Evolutionary conservation across 1,140 invertebrate genomes (phyloP).

Genomic region (Sinonovacula constricta): DNA sequence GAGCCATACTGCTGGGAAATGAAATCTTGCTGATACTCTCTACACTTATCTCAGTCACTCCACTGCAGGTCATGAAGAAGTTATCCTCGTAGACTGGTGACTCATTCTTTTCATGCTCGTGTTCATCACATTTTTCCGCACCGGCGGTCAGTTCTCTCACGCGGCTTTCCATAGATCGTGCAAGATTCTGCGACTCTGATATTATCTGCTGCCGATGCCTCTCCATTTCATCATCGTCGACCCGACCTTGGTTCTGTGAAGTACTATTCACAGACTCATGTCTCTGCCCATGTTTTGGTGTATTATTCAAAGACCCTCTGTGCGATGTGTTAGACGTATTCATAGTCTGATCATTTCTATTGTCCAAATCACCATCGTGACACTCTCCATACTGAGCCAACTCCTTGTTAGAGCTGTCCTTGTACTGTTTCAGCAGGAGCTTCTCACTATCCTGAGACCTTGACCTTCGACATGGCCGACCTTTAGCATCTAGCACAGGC

Average conservation of each 20-base stretch:
- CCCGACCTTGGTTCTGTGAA: neutral
- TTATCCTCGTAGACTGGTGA: slow-evolving; percentile 45
- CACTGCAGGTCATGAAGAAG: slow-evolving; percentile 51
- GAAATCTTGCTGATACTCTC: slow-evolving; percentile 55
- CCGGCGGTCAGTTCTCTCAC: slow-evolving; percentile 37
- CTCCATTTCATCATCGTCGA: neutral
- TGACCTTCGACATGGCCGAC: slow-evolving; percentile 63
- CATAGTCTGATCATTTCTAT: no score
- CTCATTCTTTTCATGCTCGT: slow-evolving; percentile 27
- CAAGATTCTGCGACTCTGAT: slow-evolving; percentile 38
- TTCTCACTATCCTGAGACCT: slow-evolving; percentile 72
- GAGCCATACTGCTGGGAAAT: slow-evolving; percentile 54
- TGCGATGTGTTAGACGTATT: no score
- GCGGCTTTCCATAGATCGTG: slow-evolving; percentile 4
- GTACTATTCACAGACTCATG: no score
- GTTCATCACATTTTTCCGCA: slow-evolving; percentile 38
- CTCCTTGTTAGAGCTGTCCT: slow-evolving; percentile 76
- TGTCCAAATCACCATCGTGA: slow-evolving; percentile 49
- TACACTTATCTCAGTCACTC: slow-evolving; percentile 46
- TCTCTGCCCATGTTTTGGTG: no score
- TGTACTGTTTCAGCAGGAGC: slow-evolving; percentile 62
- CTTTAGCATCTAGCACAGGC: slow-evolving; percentile 42
- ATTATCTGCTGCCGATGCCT: slow-evolving; percentile 39
- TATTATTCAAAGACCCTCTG: no score
- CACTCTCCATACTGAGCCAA: slow-evolving; percentile 46